Percentiles rank a stretch among this genome's conserved stretches.
phyloP scores from a whole-genome alignment of 2,888 invertebrate genomes.

The Drosophila mettleri region DNA sequence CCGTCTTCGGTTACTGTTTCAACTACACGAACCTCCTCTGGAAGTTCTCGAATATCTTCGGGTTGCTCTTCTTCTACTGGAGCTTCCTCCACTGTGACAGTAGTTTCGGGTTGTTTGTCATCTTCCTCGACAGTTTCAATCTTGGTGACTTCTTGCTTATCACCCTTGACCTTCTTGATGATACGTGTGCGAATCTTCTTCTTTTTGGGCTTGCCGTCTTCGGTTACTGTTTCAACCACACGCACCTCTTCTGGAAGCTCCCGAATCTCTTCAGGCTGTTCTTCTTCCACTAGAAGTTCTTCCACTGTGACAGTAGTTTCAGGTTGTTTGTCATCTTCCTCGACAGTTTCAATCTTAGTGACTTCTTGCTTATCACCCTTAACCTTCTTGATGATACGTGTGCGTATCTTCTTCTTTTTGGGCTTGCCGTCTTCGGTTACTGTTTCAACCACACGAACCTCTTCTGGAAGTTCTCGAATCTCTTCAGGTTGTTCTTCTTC shows the following conservation, averaged over 20 bases:
- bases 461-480: not conserved
- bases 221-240: not conserved
- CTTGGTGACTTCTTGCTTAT: constrained; percentile 30
- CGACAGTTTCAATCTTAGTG: constrained; percentile 23
- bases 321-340: constrained; percentile 11
- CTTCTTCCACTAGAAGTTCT: not conserved
- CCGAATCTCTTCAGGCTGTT: not conserved
- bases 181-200: constrained; percentile 7
- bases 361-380: constrained; percentile 15
- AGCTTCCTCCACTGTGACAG: not conserved
- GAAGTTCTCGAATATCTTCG: not conserved
- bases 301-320: constrained; percentile 3
- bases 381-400: constrained; percentile 26
- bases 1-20: not conserved
- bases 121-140: constrained; percentile 30
- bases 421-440: not conserved
- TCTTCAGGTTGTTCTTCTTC: constrained; percentile 2
- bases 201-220: constrained; percentile 1
- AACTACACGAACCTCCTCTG: constrained; percentile 1
- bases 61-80: not conserved
- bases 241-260: constrained; percentile 5
- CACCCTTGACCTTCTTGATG: constrained; percentile 22
- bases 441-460: constrained; percentile 3
- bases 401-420: constrained; percentile 8
- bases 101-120: constrained; percentile 13